phyloP scores from a whole-genome alignment of 1,140 invertebrate genomes.

The Euura lappo region DNA sequence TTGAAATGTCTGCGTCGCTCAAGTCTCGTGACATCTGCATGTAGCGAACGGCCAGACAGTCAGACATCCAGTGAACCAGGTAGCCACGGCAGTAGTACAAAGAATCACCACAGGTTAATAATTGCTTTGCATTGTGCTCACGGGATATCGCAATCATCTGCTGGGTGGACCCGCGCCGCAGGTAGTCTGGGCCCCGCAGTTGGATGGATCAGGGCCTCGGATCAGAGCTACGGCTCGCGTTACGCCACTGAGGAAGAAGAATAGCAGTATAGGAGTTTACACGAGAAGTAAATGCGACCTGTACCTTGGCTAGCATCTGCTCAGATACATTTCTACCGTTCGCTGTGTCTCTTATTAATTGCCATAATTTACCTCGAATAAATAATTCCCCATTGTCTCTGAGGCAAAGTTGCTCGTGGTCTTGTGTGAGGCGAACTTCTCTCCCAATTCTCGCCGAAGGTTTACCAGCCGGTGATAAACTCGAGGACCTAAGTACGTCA shows the following conservation, averaged over 20 bases:
- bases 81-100: conserved; percentile 5
- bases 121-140: conserved; percentile 7
- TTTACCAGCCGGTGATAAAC: not conserved
- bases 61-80: not conserved
- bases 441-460: not conserved
- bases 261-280: not conserved
- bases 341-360: not conserved
- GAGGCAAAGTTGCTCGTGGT: too few relatives aligned
- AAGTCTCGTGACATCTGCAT: not conserved
- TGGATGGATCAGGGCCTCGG: not conserved
- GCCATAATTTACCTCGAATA: not conserved
- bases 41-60: not conserved
- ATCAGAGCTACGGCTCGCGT: not conserved
- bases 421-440: too few relatives aligned
- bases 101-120: conserved; percentile 5
- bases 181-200: conserved; percentile 2
- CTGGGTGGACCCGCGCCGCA: conserved; percentile 3
- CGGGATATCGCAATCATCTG: not conserved
- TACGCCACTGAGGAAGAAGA: not conserved
- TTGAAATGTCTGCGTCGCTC: conserved; percentile 3
- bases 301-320: not conserved
- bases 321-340: not conserved
- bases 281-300: not conserved
- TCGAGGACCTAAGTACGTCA: not conserved
- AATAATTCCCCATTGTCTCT: too few relatives aligned